Evolutionary conservation across 2,113 vertebrate genomes (phyloP).

Genomic region (Semnornis frantzii): DNA sequence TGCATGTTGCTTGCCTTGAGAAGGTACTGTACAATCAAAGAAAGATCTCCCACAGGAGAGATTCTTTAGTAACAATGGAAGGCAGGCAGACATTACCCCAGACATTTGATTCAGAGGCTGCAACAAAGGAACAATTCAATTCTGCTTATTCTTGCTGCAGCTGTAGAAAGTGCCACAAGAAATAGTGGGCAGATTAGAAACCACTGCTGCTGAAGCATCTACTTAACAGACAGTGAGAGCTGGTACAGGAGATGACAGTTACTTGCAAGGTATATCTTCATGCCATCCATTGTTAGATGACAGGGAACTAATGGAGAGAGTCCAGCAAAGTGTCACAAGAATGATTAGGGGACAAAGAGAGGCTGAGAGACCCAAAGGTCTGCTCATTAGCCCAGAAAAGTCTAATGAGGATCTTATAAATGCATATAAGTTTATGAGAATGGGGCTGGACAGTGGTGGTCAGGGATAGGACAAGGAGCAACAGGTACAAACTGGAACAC

Average conservation of each 20-base stretch:
- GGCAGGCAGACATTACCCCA: neutral
- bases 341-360: too few relatives aligned
- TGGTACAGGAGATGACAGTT: neutral
- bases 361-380: too few relatives aligned
- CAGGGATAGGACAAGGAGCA: too few relatives aligned
- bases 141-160: neutral
- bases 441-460: too few relatives aligned
- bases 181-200: neutral
- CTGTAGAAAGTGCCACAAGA: neutral
- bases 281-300: neutral
- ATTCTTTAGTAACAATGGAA: neutral
- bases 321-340: too few relatives aligned
- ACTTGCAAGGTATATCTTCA: neutral
- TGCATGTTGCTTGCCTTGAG: neutral
- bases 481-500: too few relatives aligned
- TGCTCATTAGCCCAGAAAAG: too few relatives aligned
- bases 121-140: constrained; percentile 4
- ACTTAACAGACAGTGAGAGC: neutral
- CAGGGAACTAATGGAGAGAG: too few relatives aligned
- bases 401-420: too few relatives aligned
- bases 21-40: neutral
- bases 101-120: neutral
- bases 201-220: neutral
- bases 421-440: too few relatives aligned
- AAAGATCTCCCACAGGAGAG: neutral